These are phyloP conservation scores for Psophia crepitans DNA, from an alignment of 2,113 vertebrate genomes.

Conservation along the genomic window DNA sequence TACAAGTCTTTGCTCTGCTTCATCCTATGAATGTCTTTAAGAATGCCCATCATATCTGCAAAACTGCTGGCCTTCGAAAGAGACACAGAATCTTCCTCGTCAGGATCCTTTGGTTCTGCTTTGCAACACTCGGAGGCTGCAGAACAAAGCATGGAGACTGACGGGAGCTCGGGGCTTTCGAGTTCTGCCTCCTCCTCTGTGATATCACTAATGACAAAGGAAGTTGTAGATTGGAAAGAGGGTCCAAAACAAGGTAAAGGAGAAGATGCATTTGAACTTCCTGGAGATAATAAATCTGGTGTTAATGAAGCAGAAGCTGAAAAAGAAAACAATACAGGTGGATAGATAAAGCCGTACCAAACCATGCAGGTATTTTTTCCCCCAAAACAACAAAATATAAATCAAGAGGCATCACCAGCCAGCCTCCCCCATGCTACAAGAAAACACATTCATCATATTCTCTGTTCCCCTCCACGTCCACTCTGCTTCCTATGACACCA, in stretches of 20 bases:
- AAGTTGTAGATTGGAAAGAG: conserved; percentile 89
- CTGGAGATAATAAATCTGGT: conserved; percentile 91
- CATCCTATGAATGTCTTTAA: conserved; percentile 97
- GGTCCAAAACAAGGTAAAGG: conserved; percentile 92
- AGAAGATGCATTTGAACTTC: conserved; percentile 90
- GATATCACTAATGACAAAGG: conserved; percentile 97
- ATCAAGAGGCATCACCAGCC: background rate
- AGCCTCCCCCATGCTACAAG: background rate
- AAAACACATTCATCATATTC: background rate
- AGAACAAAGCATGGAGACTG: conserved; percentile 85
- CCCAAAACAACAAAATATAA: background rate
- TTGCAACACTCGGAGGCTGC: conserved; percentile 86
- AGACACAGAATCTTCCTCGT: conserved; percentile 90
- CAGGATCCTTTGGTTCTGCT: conserved; percentile 79
- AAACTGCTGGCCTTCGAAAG: conserved; percentile 98
- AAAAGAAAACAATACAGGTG: conserved; percentile 30
- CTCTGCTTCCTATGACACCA: background rate
- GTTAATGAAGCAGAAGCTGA: conserved; percentile 89
- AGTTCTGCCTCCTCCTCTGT: conserved; percentile 89
- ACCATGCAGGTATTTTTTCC: rapidly evolving
- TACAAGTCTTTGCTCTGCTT: conserved; percentile 96
- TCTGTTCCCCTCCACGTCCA: too few species aligned
- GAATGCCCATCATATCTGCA: conserved; percentile 97
- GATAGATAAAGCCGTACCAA: background rate
- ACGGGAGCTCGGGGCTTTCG: conserved; percentile 86